Evolutionary conservation across 2,797 vertebrate species (phyloP), one percentile per base, ranked within the genome.

Genomic region (Lacerta bilineata): DNA sequence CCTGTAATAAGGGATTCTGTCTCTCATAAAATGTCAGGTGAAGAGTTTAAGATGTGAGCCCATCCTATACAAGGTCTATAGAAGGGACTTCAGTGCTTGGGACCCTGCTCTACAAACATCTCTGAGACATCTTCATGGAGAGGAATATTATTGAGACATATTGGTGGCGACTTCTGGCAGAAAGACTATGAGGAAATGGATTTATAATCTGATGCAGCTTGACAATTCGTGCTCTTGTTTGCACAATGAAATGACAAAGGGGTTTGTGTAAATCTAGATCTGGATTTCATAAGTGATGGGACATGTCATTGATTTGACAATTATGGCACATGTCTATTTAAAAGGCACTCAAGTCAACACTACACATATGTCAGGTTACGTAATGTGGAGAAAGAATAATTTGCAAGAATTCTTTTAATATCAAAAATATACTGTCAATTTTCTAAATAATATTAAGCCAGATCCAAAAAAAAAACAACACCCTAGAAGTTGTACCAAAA

Each of bases 341-440:
- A 96, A 94, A 95, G 75, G 77, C 87, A 93, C 89, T 91, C 91
- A 93, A 95, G 88, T 91, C 91, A 93, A 95, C 95, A 95, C 93
- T 96, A 91, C 95, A 81, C 93, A 85, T 80, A 80, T 85, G 88
- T 85, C 88, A 89, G 83, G 68, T 80, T 89, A 46, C 36, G 55
- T 89, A 78, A 81, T 81, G 78, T 68, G 59, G 33, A 81, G 84
- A 82, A 89, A 86, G 96, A 97, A 96, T 94, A 93, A 92, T 88
- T 74, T 83, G 91, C 88, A 94, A 95, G 95, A 91, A 93, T 76
- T 79, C 92, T 89, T 80, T 83, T 89, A 93, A 96, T 92, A 88
- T 76, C 83, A 90, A 92, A 96, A 95, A 81, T 95, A 91, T 84
- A 89, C 86, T 95, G 93, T 92, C 93, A 96, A 71, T 93, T 95